phyloP scores from a whole-genome alignment of 2,797 vertebrate species.

The Centroberyx gerrardi region DNA sequence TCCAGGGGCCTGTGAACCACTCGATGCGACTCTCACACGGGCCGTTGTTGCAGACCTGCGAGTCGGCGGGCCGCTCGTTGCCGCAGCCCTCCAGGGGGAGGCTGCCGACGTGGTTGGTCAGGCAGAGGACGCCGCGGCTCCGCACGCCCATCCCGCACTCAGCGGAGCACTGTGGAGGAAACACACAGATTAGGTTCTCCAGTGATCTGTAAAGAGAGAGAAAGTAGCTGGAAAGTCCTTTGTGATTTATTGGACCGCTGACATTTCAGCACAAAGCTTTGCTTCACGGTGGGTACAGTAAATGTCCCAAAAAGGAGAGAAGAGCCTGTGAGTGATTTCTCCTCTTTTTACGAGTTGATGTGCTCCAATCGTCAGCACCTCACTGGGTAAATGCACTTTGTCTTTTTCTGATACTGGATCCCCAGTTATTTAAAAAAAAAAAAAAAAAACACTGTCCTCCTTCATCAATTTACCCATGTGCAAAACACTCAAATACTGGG shows the following conservation, averaged over 20 bases:
- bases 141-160: slow-evolving; percentile 90
- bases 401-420: background rate
- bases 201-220: background rate
- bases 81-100: slow-evolving; percentile 95
- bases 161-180: slow-evolving; percentile 79
- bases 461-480: background rate
- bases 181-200: background rate
- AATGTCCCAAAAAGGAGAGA: background rate
- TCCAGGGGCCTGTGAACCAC: slow-evolving; percentile 96
- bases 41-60: slow-evolving; percentile 89
- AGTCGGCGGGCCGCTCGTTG: slow-evolving; percentile 87
- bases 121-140: slow-evolving; percentile 90
- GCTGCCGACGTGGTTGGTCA: slow-evolving; percentile 92
- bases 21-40: slow-evolving; percentile 92
- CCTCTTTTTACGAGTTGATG: background rate
- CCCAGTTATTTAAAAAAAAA: background rate
- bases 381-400: background rate
- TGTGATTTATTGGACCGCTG: background rate
- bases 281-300: background rate
- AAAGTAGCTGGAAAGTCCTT: background rate
- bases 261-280: background rate
- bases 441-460: background rate
- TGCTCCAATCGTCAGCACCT: background rate
- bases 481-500: background rate
- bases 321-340: background rate